Evolutionary conservation across 2,113 vertebrate species (phyloP).

Genomic region (Limanda limanda): DNA sequence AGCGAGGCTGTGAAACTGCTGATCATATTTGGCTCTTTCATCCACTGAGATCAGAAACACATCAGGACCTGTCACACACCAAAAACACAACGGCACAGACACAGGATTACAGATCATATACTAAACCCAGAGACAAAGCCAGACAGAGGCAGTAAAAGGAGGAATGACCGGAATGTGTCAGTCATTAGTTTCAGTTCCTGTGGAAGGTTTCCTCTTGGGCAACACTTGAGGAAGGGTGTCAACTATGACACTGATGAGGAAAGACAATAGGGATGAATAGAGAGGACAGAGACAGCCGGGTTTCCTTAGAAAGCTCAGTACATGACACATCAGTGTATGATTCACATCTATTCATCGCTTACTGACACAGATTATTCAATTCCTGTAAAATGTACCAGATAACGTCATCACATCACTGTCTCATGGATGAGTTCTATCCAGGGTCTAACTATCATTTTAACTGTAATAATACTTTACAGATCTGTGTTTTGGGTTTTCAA

Average conservation of each 20-base stretch:
- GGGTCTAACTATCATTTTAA: background rate
- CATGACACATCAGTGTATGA: background rate
- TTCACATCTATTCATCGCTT: background rate
- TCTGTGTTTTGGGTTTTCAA: too few species aligned
- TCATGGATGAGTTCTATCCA: background rate
- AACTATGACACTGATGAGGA: background rate
- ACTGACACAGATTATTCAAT: background rate
- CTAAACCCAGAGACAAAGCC: background rate
- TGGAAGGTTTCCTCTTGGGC: constrained; percentile 21
- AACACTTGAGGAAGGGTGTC: constrained; percentile 1
- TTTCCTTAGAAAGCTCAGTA: background rate
- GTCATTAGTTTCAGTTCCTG: constrained; percentile 60
- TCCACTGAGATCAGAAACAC: constrained; percentile 96
- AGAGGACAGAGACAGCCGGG: background rate
- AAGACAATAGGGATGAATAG: background rate
- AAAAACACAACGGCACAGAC: constrained; percentile 21
- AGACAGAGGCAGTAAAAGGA: constrained; percentile 9
- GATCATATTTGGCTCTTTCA: constrained; percentile 97
- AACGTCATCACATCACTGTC: too few species aligned
- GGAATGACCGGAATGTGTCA: constrained; percentile 50
- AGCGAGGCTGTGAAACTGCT: constrained; percentile 97
- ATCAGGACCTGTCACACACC: constrained; percentile 85
- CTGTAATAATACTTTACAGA: too few species aligned
- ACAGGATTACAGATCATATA: constrained; percentile 1
- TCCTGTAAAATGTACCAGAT: too few species aligned